Conservation (phyloP, 2,888 invertebrate species). For the Eucriotettix oculatus region DNA sequence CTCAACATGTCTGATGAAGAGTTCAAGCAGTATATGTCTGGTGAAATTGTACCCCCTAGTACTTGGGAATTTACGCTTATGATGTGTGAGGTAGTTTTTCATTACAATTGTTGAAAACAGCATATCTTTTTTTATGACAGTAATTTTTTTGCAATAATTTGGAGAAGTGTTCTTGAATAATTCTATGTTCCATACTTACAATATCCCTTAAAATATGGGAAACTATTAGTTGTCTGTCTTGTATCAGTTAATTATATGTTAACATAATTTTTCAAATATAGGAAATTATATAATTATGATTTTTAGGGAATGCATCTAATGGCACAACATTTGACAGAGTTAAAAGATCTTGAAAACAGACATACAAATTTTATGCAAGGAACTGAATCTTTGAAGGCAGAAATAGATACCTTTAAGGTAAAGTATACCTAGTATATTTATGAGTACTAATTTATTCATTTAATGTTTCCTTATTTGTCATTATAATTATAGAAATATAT, state of each 20-base stretch:
- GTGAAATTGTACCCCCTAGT: slow-evolving; percentile 71
- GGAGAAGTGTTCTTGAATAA: not conserved
- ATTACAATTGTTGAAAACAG: too few species aligned
- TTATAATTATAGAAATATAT: too few species aligned
- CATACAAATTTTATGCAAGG: slow-evolving; percentile 44
- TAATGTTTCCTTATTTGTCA: too few species aligned
- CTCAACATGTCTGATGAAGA: slow-evolving; percentile 81
- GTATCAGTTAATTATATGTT: too few species aligned
- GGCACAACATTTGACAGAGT: slow-evolving; percentile 55
- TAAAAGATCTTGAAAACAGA: slow-evolving; percentile 47
- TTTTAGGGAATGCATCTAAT: slow-evolving; percentile 56
- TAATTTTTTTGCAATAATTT: not conserved
- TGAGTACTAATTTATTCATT: too few species aligned
- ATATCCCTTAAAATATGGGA: too few species aligned
- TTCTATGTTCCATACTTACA: too few species aligned
- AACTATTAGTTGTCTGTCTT: too few species aligned
- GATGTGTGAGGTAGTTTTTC: slow-evolving; percentile 49
- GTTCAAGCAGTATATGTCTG: slow-evolving; percentile 86
- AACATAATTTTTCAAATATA: too few species aligned
- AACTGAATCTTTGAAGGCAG: slow-evolving; percentile 46
- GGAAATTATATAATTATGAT: not conserved
- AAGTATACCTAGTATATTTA: not conserved
- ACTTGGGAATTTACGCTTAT: slow-evolving; percentile 67
- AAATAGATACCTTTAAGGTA: slow-evolving; percentile 58
- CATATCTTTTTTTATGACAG: too few species aligned